Evolutionary conservation across 2,113 vertebrate genomes (phyloP).

Genomic region (Alexandromys fortis): DNA sequence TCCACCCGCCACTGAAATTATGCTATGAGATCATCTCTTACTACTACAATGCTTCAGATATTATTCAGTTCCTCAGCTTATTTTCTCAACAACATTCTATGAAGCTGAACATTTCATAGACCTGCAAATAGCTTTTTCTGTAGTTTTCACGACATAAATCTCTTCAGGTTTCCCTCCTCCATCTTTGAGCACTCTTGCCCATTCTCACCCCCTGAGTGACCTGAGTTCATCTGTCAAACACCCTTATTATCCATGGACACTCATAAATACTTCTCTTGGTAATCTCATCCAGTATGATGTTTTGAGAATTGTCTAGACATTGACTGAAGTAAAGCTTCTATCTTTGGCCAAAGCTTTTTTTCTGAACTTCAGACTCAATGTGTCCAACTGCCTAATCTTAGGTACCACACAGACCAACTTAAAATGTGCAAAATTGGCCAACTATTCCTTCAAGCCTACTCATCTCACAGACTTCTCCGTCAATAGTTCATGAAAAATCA

Average conservation of each 20-base stretch:
- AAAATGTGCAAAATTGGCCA: background rate
- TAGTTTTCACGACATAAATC: background rate
- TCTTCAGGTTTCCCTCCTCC: background rate
- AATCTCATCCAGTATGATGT: background rate
- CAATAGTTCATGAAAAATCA: background rate
- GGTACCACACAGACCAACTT: background rate
- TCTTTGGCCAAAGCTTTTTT: background rate
- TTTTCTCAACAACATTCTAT: background rate
- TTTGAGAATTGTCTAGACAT: background rate
- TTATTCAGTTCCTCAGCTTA: background rate
- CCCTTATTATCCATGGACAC: background rate
- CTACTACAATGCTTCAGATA: background rate
- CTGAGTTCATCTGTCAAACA: background rate
- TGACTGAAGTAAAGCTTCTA: background rate
- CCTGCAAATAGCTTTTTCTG: background rate
- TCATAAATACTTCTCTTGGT: background rate
- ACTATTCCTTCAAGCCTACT: background rate
- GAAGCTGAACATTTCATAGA: background rate
- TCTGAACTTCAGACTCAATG: background rate
- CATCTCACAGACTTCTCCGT: background rate
- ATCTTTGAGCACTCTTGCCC: no score
- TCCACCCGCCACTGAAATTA: background rate
- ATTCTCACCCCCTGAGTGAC: background rate
- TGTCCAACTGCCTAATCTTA: background rate
- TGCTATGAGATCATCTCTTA: background rate